phyloP scores from a whole-genome alignment of 2,888 invertebrate genomes.

The Mimumesa dahlbomi region DNA sequence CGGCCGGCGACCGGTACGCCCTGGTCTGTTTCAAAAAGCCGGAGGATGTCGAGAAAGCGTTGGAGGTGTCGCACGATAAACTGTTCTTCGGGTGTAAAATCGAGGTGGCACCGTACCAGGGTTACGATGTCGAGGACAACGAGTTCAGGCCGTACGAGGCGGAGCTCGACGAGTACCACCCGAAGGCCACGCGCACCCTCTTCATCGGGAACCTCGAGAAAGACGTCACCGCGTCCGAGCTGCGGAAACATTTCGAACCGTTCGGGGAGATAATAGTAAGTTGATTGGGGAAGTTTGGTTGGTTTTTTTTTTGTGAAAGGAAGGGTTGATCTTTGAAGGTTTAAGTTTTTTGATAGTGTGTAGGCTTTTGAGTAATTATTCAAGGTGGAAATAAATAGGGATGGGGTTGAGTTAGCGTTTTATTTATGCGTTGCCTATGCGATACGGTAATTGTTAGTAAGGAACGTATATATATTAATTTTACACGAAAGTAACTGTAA shows the following conservation, averaged over 20 bases:
- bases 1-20: slow-evolving; percentile 95
- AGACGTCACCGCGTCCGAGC: slow-evolving; percentile 93
- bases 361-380: no score
- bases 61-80: slow-evolving; percentile 97
- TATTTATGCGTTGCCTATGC: no score
- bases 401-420: no score
- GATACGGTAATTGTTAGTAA: no score
- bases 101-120: slow-evolving; percentile 96
- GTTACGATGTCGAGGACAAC: slow-evolving; percentile 91
- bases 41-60: slow-evolving; percentile 97
- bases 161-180: slow-evolving; percentile 97
- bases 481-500: no score
- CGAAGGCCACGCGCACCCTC: slow-evolving; percentile 96
- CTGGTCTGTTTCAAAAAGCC: slow-evolving; percentile 98
- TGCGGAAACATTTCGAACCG: slow-evolving; percentile 95
- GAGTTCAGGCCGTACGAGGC: slow-evolving; percentile 95
- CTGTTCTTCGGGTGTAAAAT: slow-evolving; percentile 98
- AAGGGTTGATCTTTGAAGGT: no score
- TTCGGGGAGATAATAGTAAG: slow-evolving; percentile 96
- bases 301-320: no score
- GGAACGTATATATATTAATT: no score
- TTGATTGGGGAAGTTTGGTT: no score
- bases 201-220: slow-evolving; percentile 98
- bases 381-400: no score
- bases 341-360: no score